These are phyloP conservation scores for Pantherophis alleghaniensis DNA, from an alignment of 2,797 vertebrate species.

Conservation along the genomic window DNA sequence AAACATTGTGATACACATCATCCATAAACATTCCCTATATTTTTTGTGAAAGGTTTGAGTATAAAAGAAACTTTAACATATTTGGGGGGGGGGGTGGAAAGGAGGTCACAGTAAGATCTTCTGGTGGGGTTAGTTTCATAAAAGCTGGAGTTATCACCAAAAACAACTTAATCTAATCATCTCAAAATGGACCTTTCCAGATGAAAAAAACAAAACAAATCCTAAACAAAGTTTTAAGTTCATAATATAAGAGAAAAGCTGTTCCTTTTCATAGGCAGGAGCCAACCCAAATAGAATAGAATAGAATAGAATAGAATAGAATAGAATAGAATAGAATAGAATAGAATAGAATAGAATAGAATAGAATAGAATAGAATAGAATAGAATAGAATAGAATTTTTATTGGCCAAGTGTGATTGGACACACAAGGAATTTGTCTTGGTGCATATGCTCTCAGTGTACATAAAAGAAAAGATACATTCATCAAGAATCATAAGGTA, in stretches of 20 bases:
- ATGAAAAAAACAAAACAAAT: neutral
- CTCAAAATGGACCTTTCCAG: neutral
- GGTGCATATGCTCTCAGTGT: no score
- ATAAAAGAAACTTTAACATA: neutral
- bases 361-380: no score
- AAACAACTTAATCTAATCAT: neutral
- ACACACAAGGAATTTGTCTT: no score
- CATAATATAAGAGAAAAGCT: neutral
- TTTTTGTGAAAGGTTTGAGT: neutral
- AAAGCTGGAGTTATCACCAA: neutral
- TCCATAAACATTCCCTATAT: neutral
- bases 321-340: no score
- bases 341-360: no score
- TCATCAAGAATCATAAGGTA: no score
- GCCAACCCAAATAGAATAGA: neutral
- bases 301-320: no score
- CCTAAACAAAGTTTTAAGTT: neutral
- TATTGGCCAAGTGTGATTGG: no score
- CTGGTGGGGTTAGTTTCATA: neutral
- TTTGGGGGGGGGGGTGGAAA: no score
- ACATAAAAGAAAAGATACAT: no score
- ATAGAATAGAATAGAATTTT: no score
- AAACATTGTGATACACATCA: neutral
- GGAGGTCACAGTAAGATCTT: neutral
- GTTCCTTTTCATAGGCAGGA: neutral